Base-by-base conservation (phyloP, 2,888 invertebrate genomes). In the Agapetus fuscipes region DNA sequence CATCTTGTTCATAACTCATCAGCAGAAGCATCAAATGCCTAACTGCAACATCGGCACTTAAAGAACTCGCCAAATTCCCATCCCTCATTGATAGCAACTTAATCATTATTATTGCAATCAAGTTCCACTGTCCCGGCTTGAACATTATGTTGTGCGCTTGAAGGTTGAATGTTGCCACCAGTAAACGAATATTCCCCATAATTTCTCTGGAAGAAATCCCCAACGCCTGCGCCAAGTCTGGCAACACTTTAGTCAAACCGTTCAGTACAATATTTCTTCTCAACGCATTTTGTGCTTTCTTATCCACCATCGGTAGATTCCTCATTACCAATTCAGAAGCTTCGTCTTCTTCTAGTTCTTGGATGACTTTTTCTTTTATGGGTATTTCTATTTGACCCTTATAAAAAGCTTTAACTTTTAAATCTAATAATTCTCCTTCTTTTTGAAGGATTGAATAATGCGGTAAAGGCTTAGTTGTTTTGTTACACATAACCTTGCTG, bases 131-230 rank as follows among this genome's bases (percentile, higher is more conserved):
- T 10, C 70, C 61, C 1, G 80, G 79, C 56, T 78, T 81, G 52
- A 84, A 81, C 53, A 76, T 71, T 20, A 86, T 78, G 54, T 84
- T 86, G 49, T 77, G 67, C 1, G 83, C 75, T 49, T 74, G 74
- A 32, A 85, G 62, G 46, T 75, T 74, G 52, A 82, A 80, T 17
- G 80, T 80, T 47, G 71, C 73, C 1, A 80, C 70, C 34, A 83
- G 60, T 32, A 63, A 52, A 24, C 65, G 57, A 1, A 75, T 57
- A 52, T 75, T 71, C 0, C 61, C 56, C 49, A 52, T 64, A 15
- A 72, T 56, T 10, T 66, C 59, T 24, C 61, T 50, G 17, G 61
- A 56, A 2, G 61, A 49, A 28, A 72, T 49, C 1, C 68, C 67
- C 33, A 78, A 58, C 2, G 74, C 68, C 28, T 60, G 56, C 13